These are phyloP conservation scores for Silurus glanis DNA, from an alignment of 2,113 vertebrate genomes.

Conservation along the genomic window DNA sequence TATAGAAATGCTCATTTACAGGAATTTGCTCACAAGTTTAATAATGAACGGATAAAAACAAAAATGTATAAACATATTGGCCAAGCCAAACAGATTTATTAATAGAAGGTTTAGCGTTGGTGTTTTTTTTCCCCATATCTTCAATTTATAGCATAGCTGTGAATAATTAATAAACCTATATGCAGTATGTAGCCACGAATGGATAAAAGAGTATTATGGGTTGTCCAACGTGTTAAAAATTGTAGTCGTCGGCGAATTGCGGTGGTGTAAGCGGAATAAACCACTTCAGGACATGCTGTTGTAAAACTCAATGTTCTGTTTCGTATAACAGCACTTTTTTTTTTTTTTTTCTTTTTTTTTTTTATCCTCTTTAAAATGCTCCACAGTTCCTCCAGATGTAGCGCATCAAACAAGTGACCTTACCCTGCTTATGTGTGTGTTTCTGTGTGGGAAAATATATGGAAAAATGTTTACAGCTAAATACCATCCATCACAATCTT, in stretches of 20 bases:
- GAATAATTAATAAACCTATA: not conserved
- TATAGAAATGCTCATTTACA: not conserved
- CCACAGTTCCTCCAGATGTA: constrained; percentile 54
- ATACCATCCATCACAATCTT: constrained; percentile 20
- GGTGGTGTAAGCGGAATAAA: not conserved
- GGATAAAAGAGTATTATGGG: not conserved
- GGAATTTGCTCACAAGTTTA: not conserved
- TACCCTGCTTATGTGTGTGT: constrained; percentile 48
- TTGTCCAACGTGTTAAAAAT: not conserved
- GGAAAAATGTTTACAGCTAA: constrained; percentile 20
- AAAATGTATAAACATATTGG: not conserved
- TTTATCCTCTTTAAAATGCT: constrained; percentile 3
- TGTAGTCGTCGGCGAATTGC: not conserved
- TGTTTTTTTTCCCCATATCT: not conserved
- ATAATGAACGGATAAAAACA: not conserved
- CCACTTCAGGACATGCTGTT: not conserved
- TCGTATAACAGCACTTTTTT: not conserved
- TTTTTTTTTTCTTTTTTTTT: too few species aligned
- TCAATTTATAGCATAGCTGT: not conserved
- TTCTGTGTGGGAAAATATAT: not conserved
- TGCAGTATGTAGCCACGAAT: not conserved
- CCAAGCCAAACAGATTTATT: not conserved
- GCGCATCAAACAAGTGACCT: constrained; percentile 59
- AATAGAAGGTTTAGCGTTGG: not conserved
- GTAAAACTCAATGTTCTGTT: not conserved